Conservation (phyloP, 2,888 invertebrate genomes). For the Galerucella nymphaeae region DNA sequence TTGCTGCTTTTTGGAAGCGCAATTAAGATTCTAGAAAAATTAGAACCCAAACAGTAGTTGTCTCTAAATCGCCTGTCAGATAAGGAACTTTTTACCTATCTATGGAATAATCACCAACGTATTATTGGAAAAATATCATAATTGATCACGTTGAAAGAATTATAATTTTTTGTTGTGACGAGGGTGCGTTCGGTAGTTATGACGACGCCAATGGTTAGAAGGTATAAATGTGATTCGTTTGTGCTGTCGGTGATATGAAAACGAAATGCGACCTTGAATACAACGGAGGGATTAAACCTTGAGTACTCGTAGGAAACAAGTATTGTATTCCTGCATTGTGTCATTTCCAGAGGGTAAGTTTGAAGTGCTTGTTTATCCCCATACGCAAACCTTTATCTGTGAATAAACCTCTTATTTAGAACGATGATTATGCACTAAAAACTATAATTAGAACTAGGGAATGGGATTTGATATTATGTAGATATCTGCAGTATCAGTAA, state of each 20-base stretch:
- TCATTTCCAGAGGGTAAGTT: slow-evolving; percentile 60
- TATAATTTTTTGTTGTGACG: slow-evolving; percentile 30
- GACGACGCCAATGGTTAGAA: slow-evolving; percentile 35
- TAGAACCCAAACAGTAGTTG: too few species aligned
- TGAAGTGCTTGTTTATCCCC: slow-evolving; percentile 56
- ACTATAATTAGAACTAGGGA: slow-evolving; percentile 1
- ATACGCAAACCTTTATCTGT: slow-evolving; percentile 47
- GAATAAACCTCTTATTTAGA: slow-evolving; percentile 50
- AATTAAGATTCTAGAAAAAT: too few species aligned
- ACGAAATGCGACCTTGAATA: slow-evolving; percentile 54
- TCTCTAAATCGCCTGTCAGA: too few species aligned
- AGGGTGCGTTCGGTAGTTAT: slow-evolving; percentile 45
- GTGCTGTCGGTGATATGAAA: slow-evolving; percentile 21
- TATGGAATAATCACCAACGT: too few species aligned
- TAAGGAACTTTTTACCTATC: too few species aligned
- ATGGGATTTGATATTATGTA: background rate
- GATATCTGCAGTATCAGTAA: background rate
- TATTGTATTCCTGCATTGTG: slow-evolving; percentile 57
- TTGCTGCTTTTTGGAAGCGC: too few species aligned
- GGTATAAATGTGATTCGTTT: slow-evolving; percentile 31
- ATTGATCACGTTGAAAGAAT: slow-evolving; percentile 19
- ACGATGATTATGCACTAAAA: slow-evolving; percentile 43
- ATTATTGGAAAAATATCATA: slow-evolving; percentile 9
- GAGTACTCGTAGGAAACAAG: slow-evolving; percentile 53
- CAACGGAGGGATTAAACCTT: slow-evolving; percentile 57